Percentiles rank a stretch among this genome's conserved stretches.
phyloP scores from a whole-genome alignment of 2,888 invertebrate genomes.

The Dynastes hyllus region DNA sequence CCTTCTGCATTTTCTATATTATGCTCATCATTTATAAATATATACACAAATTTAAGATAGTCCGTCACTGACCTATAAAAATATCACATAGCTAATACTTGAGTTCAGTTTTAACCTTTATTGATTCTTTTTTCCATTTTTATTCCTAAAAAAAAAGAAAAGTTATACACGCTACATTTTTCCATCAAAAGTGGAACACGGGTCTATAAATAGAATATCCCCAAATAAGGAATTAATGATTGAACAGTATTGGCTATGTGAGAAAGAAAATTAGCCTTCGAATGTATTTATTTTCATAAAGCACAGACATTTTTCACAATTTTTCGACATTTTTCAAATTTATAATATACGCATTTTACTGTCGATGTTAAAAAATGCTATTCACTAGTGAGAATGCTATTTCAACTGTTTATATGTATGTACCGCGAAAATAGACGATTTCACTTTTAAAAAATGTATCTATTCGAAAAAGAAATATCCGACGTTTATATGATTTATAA shows the following conservation, averaged over 20 bases:
- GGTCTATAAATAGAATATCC: background rate
- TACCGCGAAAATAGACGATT: background rate
- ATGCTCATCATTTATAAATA: background rate
- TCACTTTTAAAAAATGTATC: constrained; percentile 8
- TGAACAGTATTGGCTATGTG: constrained; percentile 4
- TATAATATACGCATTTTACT: too few species aligned
- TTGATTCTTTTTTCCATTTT: background rate
- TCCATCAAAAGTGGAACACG: constrained; percentile 3
- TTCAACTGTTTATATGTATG: constrained; percentile 3
- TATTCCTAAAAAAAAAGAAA: background rate
- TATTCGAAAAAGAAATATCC: background rate
- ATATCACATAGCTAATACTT: background rate
- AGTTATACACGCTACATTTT: background rate
- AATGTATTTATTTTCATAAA: too few species aligned
- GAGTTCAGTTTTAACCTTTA: background rate
- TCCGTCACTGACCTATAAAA: constrained; percentile 7
- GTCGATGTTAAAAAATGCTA: too few species aligned
- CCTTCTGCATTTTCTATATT: background rate
- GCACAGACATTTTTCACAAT: too few species aligned
- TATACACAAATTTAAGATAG: background rate
- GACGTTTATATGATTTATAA: background rate
- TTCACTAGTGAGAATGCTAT: background rate
- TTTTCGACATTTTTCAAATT: too few species aligned
- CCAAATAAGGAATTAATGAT: constrained; percentile 1
- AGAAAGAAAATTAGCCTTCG: too few species aligned